These are phyloP conservation scores for Erynnis tages DNA, from an alignment of 2,888 invertebrate genomes.

Conservation along the genomic window DNA sequence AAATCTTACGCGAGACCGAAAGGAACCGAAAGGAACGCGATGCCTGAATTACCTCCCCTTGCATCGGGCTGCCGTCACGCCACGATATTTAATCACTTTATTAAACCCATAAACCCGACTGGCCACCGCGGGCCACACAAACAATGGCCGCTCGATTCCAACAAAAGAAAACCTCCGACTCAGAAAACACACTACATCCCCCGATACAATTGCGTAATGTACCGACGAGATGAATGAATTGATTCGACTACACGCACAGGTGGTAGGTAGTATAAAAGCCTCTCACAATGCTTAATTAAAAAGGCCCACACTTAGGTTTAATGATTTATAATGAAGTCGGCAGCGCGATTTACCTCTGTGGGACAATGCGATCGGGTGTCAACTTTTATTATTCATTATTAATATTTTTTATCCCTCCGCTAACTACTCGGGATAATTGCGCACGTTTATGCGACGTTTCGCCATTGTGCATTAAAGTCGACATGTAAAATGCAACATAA, in stretches of 20 bases:
- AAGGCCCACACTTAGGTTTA: slow-evolving; percentile 34
- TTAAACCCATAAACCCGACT: slow-evolving; percentile 39
- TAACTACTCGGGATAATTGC: slow-evolving; percentile 2
- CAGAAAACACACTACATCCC: slow-evolving; percentile 28
- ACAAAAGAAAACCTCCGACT: slow-evolving; percentile 38
- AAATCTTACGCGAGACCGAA: slow-evolving; percentile 32
- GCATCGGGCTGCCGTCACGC: slow-evolving; percentile 38
- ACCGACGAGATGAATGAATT: slow-evolving; percentile 32
- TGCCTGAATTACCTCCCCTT: slow-evolving; percentile 38
- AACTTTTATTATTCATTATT: slow-evolving; percentile 21
- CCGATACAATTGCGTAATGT: slow-evolving; percentile 37
- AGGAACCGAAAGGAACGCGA: slow-evolving; percentile 37
- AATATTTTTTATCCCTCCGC: slow-evolving; percentile 13
- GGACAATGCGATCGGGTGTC: slow-evolving; percentile 22
- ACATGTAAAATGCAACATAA: not conserved
- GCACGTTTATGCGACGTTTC: not conserved
- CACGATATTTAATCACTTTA: slow-evolving; percentile 46
- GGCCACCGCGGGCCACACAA: slow-evolving; percentile 31
- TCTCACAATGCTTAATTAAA: slow-evolving; percentile 45
- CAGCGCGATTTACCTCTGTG: slow-evolving; percentile 17
- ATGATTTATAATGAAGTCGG: slow-evolving; percentile 36
- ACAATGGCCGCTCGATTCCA: slow-evolving; percentile 40
- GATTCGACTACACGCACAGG: slow-evolving; percentile 30
- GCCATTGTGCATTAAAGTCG: slow-evolving; percentile 1
- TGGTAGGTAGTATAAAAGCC: slow-evolving; percentile 25